These are phyloP conservation scores for Apaloderma vittatum DNA, from an alignment of 2,113 vertebrate species.

Conservation along the genomic window DNA sequence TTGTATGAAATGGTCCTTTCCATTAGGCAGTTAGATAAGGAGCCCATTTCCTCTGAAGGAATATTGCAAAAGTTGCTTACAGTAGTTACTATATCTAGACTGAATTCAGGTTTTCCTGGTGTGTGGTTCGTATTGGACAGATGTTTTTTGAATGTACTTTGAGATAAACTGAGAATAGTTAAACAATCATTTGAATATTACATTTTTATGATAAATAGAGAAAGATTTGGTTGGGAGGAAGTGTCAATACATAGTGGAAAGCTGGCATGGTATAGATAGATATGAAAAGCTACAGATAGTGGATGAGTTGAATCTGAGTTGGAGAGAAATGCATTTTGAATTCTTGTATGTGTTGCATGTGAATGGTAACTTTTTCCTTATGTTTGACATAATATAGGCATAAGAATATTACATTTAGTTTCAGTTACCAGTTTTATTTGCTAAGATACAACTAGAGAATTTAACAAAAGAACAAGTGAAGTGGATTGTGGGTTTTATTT, in stretches of 20 bases:
- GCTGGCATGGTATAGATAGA: background rate
- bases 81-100: background rate
- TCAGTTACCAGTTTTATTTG: background rate
- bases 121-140: background rate
- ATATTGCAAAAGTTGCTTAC: background rate
- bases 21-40: constrained; percentile 39
- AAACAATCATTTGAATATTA: background rate
- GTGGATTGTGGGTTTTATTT: background rate
- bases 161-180: background rate
- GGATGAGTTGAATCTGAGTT: background rate
- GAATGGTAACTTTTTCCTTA: background rate
- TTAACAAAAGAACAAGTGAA: background rate
- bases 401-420: background rate
- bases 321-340: background rate
- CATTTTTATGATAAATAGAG: background rate
- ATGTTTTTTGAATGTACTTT: background rate
- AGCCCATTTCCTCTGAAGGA: constrained; percentile 10
- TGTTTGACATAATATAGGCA: background rate
- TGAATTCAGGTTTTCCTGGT: constrained; percentile 12
- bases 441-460: background rate
- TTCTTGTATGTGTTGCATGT: background rate
- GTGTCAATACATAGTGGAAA: background rate
- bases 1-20: background rate
- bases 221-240: background rate
- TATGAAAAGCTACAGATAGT: background rate